Percentiles rank a stretch among this genome's conserved stretches.
Evolutionary conservation across 2,113 vertebrate genomes (phyloP).

Genomic region (Tauraco erythrolophus): DNA sequence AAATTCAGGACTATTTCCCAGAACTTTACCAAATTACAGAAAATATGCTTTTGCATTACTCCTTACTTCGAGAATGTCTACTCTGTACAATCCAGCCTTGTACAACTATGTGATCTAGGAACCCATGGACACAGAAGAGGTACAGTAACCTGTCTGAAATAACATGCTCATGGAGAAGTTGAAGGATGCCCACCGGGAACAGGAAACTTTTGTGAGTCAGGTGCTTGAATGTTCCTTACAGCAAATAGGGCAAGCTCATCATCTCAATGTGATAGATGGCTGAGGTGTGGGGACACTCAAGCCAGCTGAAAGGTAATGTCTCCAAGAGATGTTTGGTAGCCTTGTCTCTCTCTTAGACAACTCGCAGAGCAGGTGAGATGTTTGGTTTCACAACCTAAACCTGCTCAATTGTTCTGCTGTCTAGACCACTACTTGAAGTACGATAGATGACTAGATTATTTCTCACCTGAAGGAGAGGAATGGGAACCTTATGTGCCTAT

Average conservation of each 20-base stretch:
- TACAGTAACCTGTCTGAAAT: background rate
- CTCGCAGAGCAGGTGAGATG: background rate
- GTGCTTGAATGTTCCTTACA: background rate
- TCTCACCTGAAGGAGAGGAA: background rate
- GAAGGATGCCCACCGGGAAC: background rate
- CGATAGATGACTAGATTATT: background rate
- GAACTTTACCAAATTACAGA: background rate
- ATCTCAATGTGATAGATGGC: background rate
- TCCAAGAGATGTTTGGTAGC: background rate
- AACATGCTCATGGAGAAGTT: background rate
- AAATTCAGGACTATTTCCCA: background rate
- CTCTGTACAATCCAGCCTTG: background rate
- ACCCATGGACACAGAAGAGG: background rate
- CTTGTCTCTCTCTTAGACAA: background rate
- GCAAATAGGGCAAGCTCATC: background rate
- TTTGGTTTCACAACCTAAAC: background rate
- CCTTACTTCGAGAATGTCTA: background rate
- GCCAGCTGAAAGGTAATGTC: background rate
- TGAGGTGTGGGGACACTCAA: fast-evolving
- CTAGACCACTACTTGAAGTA: background rate
- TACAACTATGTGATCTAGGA: background rate
- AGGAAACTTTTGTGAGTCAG: background rate
- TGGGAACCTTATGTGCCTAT: background rate
- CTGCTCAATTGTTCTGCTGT: background rate
- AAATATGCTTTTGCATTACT: background rate